Evolutionary conservation across 2,113 vertebrate genomes (phyloP).

Genomic region (Suricata suricatta): DNA sequence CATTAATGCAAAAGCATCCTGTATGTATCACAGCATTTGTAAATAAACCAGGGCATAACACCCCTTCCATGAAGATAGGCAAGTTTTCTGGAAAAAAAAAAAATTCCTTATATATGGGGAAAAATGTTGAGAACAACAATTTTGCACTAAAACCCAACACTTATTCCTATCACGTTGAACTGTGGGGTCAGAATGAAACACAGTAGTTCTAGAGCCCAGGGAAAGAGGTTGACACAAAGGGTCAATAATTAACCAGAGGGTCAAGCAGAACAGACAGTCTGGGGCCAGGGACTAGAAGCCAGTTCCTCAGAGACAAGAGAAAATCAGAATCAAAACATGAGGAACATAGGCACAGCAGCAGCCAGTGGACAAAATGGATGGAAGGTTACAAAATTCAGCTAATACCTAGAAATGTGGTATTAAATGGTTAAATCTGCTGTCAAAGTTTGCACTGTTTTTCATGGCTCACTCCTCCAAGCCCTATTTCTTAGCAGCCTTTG

Average conservation of each 20-base stretch:
- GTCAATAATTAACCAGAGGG: not conserved
- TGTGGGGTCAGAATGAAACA: not conserved
- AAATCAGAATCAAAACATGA: not conserved
- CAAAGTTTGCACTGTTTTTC: not conserved
- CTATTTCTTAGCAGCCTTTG: not conserved
- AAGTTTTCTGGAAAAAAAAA: not conserved
- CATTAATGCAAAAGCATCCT: not conserved
- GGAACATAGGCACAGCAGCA: not conserved
- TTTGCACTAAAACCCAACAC: not conserved
- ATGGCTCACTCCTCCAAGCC: not conserved
- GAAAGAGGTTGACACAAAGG: not conserved
- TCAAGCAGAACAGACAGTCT: not conserved
- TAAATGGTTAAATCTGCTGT: not conserved
- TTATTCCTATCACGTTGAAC: not conserved
- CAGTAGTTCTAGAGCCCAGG: not conserved
- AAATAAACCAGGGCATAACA: not conserved
- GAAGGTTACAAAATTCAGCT: not conserved
- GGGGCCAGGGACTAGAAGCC: not conserved
- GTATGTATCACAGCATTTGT: no score
- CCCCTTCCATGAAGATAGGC: not conserved
- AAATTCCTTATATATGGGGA: not conserved
- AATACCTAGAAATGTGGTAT: not conserved
- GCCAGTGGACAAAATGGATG: not conserved
- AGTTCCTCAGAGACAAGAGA: not conserved
- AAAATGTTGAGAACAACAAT: not conserved